Evolutionary conservation across 2,113 vertebrate genomes (phyloP).

Genomic region (Coracopsis vasa): DNA sequence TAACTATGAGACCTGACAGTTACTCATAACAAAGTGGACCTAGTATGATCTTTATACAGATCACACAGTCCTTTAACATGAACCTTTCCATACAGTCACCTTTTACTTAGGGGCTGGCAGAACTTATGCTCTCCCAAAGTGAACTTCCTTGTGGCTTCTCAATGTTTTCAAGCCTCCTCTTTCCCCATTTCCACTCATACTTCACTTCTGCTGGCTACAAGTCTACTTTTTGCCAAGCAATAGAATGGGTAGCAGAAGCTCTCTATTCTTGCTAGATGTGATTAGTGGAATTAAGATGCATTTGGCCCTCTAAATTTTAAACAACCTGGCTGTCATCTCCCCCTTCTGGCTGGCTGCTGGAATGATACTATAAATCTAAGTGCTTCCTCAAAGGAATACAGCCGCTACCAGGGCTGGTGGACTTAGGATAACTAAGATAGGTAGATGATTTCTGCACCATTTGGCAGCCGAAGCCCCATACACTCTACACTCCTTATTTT

Average conservation of each 20-base stretch:
- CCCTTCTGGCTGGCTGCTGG: slow-evolving; percentile 42
- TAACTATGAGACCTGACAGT: neutral
- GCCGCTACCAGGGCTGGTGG: neutral
- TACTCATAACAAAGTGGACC: neutral
- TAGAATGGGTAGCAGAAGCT: neutral
- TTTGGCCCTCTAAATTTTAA: slow-evolving; percentile 10
- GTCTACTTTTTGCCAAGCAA: neutral
- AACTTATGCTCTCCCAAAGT: neutral
- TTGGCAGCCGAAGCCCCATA: neutral
- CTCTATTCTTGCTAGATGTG: neutral
- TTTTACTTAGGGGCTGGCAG: neutral
- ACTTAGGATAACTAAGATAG: neutral
- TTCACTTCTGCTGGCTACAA: neutral
- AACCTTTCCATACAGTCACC: neutral
- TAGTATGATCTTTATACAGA: neutral
- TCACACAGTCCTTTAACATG: neutral
- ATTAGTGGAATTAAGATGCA: neutral
- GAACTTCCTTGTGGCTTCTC: neutral
- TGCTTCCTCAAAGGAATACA: neutral
- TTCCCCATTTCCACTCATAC: neutral
- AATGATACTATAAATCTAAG: neutral
- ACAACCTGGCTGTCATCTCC: slow-evolving; percentile 26
- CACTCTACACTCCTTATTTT: neutral
- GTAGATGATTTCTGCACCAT: neutral
- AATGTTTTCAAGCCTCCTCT: neutral